Evolutionary conservation across 2,888 invertebrate genomes (phyloP), one percentile per base, ranked within the genome.

Genomic region (Eilema caniola): DNA sequence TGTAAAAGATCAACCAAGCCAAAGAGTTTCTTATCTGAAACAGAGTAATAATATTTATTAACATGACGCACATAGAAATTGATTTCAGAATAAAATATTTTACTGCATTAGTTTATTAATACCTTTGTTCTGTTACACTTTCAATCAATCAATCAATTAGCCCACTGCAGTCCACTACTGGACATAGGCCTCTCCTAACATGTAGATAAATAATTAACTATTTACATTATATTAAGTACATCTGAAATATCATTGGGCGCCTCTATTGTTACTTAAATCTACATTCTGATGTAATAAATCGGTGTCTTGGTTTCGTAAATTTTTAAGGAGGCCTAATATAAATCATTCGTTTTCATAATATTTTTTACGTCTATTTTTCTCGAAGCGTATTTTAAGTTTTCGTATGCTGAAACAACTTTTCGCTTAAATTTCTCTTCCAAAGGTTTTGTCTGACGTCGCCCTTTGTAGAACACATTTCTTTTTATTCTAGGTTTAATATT

Each of bases 261-360:
- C 8, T 81, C 83, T 82, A 74, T 60, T 69, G 0, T 8, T 72
- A 47, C 14, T 3, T 61, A 69, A 23, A 14, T 70, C 70, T 79
- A 67, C 16, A 33, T 20, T 71, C 65, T 72, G 75, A 74, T 76
- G 81, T 83, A 84, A 85, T 85, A 85, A 85, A 85, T 85, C 84
- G 83, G 83, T 83, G 85, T 85, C 84, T 80, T 78, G 83, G 79
- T 84, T 84, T 83, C 80, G 83, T 85, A 83, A 81, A 84, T 85
- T 85, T 85, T 83, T 84, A 82, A 84, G 82, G 74, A 84, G 81
- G 77, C 78, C 78, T 76, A 74, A 75, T 82, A 85, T 85, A 85
- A 85, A 85, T 85, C 85, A 85, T 85, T 85, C 78, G 83, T 82
- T 83, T 85, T 85, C 84, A 85, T 84, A 85, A 85, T 78, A 84